These are phyloP conservation scores for Hydrochoerus hydrochaeris DNA, from an alignment of 2,113 vertebrate species.

Conservation along the genomic window DNA sequence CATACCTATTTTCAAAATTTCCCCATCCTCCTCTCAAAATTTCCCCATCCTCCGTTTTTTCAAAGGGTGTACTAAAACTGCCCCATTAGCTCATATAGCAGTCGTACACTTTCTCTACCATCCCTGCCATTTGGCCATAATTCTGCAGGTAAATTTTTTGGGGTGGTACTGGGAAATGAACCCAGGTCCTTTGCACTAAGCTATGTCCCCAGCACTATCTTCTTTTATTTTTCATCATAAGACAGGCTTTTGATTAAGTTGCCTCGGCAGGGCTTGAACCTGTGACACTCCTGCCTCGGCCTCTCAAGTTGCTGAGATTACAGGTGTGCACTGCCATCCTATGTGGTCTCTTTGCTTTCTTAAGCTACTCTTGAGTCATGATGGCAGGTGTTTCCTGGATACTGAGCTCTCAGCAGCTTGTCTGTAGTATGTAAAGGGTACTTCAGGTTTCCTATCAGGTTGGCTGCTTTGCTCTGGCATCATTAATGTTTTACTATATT, in stretches of 20 bases:
- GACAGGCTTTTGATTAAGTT: not conserved
- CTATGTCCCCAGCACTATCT: not conserved
- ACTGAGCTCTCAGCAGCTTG: not conserved
- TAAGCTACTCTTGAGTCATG: not conserved
- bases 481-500: conserved; percentile 26
- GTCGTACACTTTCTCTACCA: not conserved
- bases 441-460: not conserved
- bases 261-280: not conserved
- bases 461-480: not conserved
- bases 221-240: not conserved
- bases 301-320: not conserved
- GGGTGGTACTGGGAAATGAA: not conserved
- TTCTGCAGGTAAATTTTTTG: not conserved
- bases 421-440: not conserved
- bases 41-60: not conserved
- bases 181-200: not conserved
- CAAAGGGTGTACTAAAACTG: not conserved
- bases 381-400: not conserved
- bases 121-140: not conserved
- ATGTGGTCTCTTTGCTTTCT: not conserved
- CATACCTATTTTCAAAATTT: not conserved
- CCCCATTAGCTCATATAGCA: not conserved
- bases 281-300: not conserved
- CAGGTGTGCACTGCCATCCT: not conserved
- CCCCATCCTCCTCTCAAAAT: not conserved